Evolutionary conservation across 2,113 vertebrate species (phyloP).

Genomic region (Albula goreensis): DNA sequence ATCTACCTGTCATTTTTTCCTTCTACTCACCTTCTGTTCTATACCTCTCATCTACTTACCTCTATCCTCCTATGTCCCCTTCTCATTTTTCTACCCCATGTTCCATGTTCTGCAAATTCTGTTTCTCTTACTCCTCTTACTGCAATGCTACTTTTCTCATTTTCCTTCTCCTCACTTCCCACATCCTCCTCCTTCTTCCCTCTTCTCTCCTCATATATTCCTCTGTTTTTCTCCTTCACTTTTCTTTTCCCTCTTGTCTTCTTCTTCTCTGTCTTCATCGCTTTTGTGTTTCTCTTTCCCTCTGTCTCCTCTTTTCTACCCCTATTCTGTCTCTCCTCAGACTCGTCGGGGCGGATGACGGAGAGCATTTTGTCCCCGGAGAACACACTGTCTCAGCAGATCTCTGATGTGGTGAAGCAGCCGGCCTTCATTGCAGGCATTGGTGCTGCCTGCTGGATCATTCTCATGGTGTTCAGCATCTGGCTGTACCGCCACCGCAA

Average conservation of each 20-base stretch:
- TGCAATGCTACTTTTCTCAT: neutral
- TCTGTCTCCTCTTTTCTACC: slow-evolving; percentile 32
- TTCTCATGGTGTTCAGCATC: slow-evolving; percentile 97
- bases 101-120: neutral
- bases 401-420: slow-evolving; percentile 94
- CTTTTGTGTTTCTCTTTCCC: neutral
- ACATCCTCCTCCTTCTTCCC: neutral
- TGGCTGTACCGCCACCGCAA: slow-evolving; percentile 95
- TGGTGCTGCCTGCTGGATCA: slow-evolving; percentile 95
- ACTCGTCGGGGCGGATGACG: slow-evolving; percentile 85
- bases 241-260: neutral
- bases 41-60: neutral
- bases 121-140: neutral
- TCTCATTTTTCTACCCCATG: neutral
- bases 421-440: slow-evolving; percentile 97
- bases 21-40: neutral
- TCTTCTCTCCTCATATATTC: neutral
- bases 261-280: neutral
- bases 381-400: slow-evolving; percentile 93
- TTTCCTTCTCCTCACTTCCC: neutral
- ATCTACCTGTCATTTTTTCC: neutral
- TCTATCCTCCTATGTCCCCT: neutral
- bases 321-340: slow-evolving; percentile 52
- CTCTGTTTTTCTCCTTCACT: neutral
- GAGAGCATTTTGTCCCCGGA: slow-evolving; percentile 66